Base-by-base conservation (phyloP, 2,888 invertebrate species). In the Aphrophora alni region DNA sequence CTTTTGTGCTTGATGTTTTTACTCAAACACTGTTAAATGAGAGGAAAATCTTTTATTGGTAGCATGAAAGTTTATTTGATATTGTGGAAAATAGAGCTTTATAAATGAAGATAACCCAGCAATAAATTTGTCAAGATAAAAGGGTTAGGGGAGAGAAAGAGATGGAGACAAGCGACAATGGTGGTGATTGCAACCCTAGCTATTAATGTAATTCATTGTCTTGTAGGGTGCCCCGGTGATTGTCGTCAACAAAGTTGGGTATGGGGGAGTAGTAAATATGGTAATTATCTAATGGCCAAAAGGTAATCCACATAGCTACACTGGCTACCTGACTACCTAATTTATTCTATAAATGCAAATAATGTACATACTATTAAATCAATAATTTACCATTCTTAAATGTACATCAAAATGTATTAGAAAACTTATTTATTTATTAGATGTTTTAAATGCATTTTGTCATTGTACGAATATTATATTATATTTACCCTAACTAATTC, bases 201-300 rank as follows among this genome's bases (percentile, higher is more conserved):
- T 59, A 59, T 59, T 59, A 59, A 59, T 59, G 59, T 59, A 59
- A 59, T 59, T 59, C 59, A 59, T 59, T 59, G 59, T 59, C 59
- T 59, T 59, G 59, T 59, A 59, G 59, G 59, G 59, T 21, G 59
- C 59, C 59, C 59, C 10, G 21, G 59, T 59, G 59, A 59, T 59
- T 59, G 59, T 59, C 59, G 59, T 59, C 59, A 21, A n/a, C 59
- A 59, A 21, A 1, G 1, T 21, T 59, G 21, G n/a, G 59, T 21
- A 3, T n/a, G 21, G 59, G 59, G 59, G 21, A 21, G 59, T 21
- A 59, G 59, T 59, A 59, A 59, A 59, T 59, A 59, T 59, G 59
- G 59, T 59, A 59, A 59, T 59, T 21, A 59, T 59, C 59, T 59
- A 59, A 59, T 59, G 59, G 59, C 59, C 59, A 8, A 12, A 59